Base-by-base conservation (phyloP, 1,140 invertebrate genomes). In the Chelonus insularis region DNA sequence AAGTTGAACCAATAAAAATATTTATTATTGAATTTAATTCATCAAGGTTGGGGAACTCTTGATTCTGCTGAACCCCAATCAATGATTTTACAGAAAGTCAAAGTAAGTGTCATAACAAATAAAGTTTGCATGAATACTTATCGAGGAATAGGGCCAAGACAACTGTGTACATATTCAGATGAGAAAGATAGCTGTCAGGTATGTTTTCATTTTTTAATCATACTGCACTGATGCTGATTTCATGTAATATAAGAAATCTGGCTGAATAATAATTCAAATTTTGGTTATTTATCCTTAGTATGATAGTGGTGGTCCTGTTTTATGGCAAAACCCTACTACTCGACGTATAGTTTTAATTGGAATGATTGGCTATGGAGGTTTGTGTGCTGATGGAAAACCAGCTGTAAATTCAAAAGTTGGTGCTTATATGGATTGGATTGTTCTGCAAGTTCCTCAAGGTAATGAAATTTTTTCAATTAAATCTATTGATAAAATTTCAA, bases 261-360 rank as follows among this genome's bases (percentile, higher is more conserved):
- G n/a, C n/a, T n/a, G n/a, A n/a, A n/a, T n/a, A 29, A 43, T 43
- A 20, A 43, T 43, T 7, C 6, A 43, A 16, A 43, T 1, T n/a
- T 50, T n/a, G n/a, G n/a, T 36, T 29, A 25, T 55, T 64, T 50
- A 62, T 72, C 5, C 69, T n/a, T n/a, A 89, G 85, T 82, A 84
- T 55, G 89, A 91, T 71, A 89, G 88, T 21, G 89, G 89, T 12
- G 88, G 88, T 5, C 88, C 88, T 0, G 65, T 88, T 3, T 71
- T 88, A 7, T 88, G 84, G 78, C 72, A 80, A 34, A 83, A 88
- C 65, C 71, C 77, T 0, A 63, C 66, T 0, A 83, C 69, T 0
- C 76, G 73, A 5, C 68, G 77, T 11, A 64, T 84, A 0, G 79
- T 82, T 58, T 60, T 77, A 6, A 64, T 84, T 0, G 87, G 83